Base-by-base conservation (phyloP, 2,113 vertebrate species). In the Podocnemis expansa region DNA sequence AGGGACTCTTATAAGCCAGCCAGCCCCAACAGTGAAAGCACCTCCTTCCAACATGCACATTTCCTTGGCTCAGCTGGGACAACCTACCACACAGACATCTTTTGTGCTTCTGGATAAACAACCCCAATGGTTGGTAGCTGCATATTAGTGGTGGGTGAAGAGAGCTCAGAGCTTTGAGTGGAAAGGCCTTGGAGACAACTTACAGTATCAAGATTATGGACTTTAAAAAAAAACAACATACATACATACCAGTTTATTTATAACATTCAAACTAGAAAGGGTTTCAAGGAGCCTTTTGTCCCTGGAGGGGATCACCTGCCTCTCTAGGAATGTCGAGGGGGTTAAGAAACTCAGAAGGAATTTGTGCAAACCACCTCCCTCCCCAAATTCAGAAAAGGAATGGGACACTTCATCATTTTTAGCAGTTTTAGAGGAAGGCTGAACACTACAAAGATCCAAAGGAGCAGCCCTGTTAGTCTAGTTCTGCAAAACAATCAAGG, bases 81-180 rank as follows among this genome's bases (percentile, higher is more conserved):
- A 63, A 82, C 47, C 29, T 25, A 54, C 76, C 91, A 88, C 95
- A 96, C 93, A 90, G 86, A 82, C 82, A 43, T 95, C 94, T 96
- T 63, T 97, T 95, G 94, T 95, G 89, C 84, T 67, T 34, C 38
- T 83, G 63, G 76, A 87, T 10, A 56, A 70, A 83, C 79, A 55
- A 43, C 29, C 58, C 56, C 17, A 43, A 49, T 76, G 51, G 38
- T 38, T 51, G 19, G 79, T 51, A 34, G 60, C 52, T 73, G 78
- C 21, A 27, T 70, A 56, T 80, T 52, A n/a, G 60, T 22, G 34
- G 63, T 38, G 63, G 19, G n/a, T 34, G 34, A 75, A 81, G n/a
- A 10, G 41, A 14, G 8, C 51, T 75, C 31, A 25, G 34, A 47
- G 5, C 76, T 70, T 7, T 10, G 55, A 70, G 79, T 34, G 6